Conservation (phyloP, 2,888 invertebrate genomes). For the Caenorhabditis angaria region DNA sequence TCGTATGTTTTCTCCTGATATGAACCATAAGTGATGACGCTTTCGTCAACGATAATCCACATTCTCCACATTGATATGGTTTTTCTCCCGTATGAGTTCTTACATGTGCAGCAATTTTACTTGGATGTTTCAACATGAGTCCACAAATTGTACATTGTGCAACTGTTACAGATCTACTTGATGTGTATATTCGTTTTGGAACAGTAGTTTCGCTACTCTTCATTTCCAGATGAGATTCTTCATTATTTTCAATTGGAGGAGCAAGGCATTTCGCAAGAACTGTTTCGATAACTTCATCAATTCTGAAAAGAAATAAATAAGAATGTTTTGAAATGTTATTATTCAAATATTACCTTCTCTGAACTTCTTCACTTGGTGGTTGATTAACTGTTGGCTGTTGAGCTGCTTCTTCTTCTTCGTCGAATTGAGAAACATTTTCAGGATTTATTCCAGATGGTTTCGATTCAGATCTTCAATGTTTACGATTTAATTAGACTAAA, state of each 20-base stretch:
- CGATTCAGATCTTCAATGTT: neutral
- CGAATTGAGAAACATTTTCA: neutral
- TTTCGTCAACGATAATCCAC: conserved; percentile 47
- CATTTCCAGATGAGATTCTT: neutral
- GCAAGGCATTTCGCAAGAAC: conserved; percentile 39
- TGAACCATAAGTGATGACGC: conserved; percentile 53
- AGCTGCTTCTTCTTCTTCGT: conserved; percentile 5
- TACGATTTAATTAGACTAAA: neutral
- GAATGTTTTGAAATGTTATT: neutral
- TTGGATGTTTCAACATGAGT: conserved; percentile 57
- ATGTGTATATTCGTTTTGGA: conserved; percentile 10
- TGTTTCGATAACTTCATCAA: conserved; percentile 55
- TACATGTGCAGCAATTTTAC: conserved; percentile 60
- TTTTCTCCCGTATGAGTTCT: conserved; percentile 60
- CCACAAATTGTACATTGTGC: conserved; percentile 62
- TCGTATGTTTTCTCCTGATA: conserved; percentile 54
- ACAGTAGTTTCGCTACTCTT: neutral
- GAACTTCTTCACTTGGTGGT: neutral
- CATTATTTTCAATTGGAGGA: neutral
- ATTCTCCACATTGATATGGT: conserved; percentile 54
- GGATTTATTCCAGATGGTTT: neutral
- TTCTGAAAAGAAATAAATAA: conserved; percentile 20
- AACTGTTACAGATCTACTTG: conserved; percentile 26
- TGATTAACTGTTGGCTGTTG: neutral
- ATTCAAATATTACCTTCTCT: conserved; percentile 3